Evolutionary conservation across 2,888 invertebrate species (phyloP), one percentile per base, ranked within the genome.

Genomic region (Cephus nigrinus): DNA sequence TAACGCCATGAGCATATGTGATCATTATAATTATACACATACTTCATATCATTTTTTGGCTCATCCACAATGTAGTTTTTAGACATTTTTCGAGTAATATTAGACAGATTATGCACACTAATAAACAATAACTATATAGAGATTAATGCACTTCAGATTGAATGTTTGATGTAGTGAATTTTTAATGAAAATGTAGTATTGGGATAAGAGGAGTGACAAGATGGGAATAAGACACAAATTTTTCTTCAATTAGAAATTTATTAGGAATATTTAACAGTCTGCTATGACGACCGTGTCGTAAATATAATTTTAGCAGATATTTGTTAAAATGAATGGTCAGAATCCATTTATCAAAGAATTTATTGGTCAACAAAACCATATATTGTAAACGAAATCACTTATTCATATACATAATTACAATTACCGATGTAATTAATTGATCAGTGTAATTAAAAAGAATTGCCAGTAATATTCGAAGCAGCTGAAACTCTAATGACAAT

Each of bases 1-100:
- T 79, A 77, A 80, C 81, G 80, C 80, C 81, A 78, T 81, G 81
- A 82, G 82, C 77, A 84, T 82, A 81, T 85, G 84, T 86, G 85
- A 86, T 86, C 77, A 78, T 85, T 84, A 79, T 83, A 83, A 81
- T 78, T 80, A 71, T 71, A 30, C 12, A 32, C 30, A 11, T 71
- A 71, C 9, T 33, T 34, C 36, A 35, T 69, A 69, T 74, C 12
- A 75, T 74, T 68, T 74, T 77, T 78, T 76, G 68, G 68, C 72
- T 78, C 74, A 40, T 82, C 73, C 35, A 76, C 68, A 74, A 73
- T 69, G 73, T 80, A 80, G 74, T 78, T 76, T 80, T 81, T 76
- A 78, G 78, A 81, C 76, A 74, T 77, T 80, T 79, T 77, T 36
- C 71, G 75, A 75, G 75, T 79, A 82, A 76, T 71, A 75, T 55